Conservation (phyloP, 2,888 invertebrate genomes). For the Lypha dubia region DNA sequence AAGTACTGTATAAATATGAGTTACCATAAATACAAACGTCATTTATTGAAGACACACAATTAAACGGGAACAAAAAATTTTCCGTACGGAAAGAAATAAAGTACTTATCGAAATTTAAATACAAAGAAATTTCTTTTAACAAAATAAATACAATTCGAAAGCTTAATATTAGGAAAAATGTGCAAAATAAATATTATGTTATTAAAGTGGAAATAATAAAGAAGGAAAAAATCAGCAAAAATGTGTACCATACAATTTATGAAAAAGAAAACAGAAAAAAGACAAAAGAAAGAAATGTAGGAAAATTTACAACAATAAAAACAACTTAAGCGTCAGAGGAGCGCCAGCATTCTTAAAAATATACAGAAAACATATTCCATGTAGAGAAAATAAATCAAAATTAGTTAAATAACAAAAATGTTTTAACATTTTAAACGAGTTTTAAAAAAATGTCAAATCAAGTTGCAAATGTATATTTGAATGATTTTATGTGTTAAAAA, state of each 20-base stretch:
- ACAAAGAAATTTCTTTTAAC: background rate
- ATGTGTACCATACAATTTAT: constrained; percentile 47
- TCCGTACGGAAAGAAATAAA: constrained; percentile 25
- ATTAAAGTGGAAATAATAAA: constrained; percentile 5
- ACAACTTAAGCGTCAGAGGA: constrained; percentile 53
- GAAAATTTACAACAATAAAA: constrained; percentile 54
- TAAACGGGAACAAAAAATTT: constrained; percentile 48
- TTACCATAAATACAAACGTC: constrained; percentile 48
- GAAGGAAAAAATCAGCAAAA: constrained; percentile 20
- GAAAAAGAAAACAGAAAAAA: constrained; percentile 42
- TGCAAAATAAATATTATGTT: background rate
- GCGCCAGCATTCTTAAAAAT: constrained; percentile 56
- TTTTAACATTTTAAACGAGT: background rate
- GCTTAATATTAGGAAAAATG: background rate
- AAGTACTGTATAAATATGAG: constrained; percentile 51
- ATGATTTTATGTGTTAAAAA: background rate
- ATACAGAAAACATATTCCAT: constrained; percentile 13
- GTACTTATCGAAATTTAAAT: constrained; percentile 21
- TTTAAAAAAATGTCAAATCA: background rate
- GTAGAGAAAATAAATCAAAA: background rate
- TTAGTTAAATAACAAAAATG: background rate
- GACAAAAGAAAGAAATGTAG: constrained; percentile 30
- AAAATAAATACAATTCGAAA: constrained; percentile 4
- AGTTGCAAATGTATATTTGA: background rate
- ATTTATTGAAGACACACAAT: constrained; percentile 55